Percentiles rank a stretch among this genome's conserved stretches.
Conservation (phyloP, 2,797 vertebrate species). For the Pangasius krempfi region DNA sequence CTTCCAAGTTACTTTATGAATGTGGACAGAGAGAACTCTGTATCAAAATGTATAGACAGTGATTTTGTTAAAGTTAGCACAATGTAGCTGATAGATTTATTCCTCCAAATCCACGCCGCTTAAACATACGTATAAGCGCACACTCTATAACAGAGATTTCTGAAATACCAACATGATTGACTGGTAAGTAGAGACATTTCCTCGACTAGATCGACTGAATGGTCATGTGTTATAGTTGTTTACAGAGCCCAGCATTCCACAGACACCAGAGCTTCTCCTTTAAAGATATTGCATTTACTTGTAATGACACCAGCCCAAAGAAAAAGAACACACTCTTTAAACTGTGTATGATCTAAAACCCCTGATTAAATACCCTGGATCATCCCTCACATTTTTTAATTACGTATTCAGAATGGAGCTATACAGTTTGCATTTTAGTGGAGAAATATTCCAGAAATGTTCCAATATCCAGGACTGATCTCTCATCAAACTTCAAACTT, state of each 20-base stretch:
- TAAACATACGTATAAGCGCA: background rate
- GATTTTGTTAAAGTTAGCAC: background rate
- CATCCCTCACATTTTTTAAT: background rate
- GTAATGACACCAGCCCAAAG: background rate
- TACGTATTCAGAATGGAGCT: background rate
- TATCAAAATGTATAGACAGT: background rate
- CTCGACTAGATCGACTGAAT: background rate
- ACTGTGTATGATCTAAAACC: background rate
- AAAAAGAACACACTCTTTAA: too few species aligned
- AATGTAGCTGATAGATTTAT: background rate
- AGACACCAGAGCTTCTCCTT: too few species aligned
- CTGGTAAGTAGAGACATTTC: background rate
- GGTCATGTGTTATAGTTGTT: background rate
- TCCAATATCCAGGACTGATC: background rate
- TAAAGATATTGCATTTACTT: background rate
- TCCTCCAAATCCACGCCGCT: background rate
- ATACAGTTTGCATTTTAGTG: background rate
- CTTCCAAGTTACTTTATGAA: background rate
- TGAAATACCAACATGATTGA: background rate
- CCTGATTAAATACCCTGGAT: background rate
- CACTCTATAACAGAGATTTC: background rate
- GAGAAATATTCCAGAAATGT: background rate
- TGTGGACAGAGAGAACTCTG: background rate
- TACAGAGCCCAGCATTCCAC: background rate
- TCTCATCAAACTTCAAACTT: background rate